Evolutionary conservation across 2,113 vertebrate genomes (phyloP).

Genomic region (Nyctereutes procyonoides): DNA sequence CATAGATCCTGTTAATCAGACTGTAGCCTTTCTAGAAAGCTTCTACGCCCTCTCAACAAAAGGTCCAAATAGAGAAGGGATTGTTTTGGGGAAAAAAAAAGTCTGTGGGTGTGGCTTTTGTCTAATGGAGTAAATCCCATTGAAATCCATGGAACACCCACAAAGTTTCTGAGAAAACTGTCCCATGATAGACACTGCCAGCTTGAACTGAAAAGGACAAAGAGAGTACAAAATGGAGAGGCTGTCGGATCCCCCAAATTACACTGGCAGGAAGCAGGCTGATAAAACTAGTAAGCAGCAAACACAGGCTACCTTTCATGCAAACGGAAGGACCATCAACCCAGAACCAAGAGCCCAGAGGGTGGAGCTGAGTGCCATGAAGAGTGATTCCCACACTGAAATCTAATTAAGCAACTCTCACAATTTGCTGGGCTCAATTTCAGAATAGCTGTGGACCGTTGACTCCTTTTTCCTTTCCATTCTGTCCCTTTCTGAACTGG

Average conservation of each 20-base stretch:
- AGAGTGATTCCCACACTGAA: conserved; percentile 33
- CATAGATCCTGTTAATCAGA: not conserved
- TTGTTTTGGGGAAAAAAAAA: not conserved
- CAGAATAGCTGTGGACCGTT: not conserved
- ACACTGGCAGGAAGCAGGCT: not conserved
- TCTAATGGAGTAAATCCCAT: not conserved
- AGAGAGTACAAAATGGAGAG: not conserved
- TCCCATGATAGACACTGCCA: not conserved
- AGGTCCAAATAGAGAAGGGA: not conserved
- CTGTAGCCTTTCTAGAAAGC: not conserved
- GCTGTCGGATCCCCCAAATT: not conserved
- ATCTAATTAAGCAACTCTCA: not conserved
- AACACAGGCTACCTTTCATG: not conserved
- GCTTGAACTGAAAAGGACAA: conserved; percentile 18
- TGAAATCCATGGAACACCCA: not conserved
- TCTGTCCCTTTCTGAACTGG: not conserved
- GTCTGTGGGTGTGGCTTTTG: not conserved
- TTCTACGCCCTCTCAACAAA: not conserved
- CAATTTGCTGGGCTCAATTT: conserved; percentile 40
- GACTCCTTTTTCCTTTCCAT: conserved; percentile 33
- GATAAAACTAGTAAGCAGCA: conserved; percentile 23
- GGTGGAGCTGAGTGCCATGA: not conserved
- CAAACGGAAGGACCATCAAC: not conserved
- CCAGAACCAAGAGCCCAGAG: not conserved
- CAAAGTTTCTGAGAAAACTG: conserved; percentile 18